phyloP scores from a whole-genome alignment of 2,797 vertebrate genomes.

The Thunnus albacares region DNA sequence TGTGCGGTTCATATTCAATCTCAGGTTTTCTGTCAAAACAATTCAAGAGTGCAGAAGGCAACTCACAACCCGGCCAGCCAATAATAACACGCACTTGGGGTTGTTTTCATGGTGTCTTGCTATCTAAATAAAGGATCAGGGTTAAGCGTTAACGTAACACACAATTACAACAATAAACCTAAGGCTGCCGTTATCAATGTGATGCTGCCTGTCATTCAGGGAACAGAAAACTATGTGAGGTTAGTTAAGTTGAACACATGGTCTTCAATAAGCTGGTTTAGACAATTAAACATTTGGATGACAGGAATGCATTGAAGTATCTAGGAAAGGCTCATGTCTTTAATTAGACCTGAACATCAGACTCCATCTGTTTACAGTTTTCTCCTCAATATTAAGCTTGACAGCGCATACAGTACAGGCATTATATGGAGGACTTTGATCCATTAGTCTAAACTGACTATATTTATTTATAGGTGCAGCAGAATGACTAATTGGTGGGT shows the following conservation, averaged over 20 bases:
- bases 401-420: not conserved
- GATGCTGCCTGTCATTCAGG: not conserved
- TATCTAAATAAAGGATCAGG: not conserved
- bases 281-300: not conserved
- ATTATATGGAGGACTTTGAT: slow-evolving; percentile 3
- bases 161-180: not conserved
- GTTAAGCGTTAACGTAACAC: slow-evolving; percentile 19
- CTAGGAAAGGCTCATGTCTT: not conserved
- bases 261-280: not conserved
- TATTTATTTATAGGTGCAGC: slow-evolving; percentile 21
- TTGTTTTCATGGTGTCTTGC: not conserved
- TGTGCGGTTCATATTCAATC: not conserved
- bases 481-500: not conserved
- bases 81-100: slow-evolving; percentile 1
- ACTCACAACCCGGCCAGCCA: not conserved
- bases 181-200: not conserved
- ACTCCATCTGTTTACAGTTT: not conserved
- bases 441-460: not conserved
- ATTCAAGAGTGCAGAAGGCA: not conserved
- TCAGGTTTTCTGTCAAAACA: slow-evolving; percentile 13
- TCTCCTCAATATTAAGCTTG: not conserved
- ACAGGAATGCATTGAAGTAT: not conserved
- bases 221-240: not conserved
- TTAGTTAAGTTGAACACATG: not conserved
- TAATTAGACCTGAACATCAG: not conserved